phyloP scores from a whole-genome alignment of 2,797 vertebrate species.

The Apogon talboti region DNA sequence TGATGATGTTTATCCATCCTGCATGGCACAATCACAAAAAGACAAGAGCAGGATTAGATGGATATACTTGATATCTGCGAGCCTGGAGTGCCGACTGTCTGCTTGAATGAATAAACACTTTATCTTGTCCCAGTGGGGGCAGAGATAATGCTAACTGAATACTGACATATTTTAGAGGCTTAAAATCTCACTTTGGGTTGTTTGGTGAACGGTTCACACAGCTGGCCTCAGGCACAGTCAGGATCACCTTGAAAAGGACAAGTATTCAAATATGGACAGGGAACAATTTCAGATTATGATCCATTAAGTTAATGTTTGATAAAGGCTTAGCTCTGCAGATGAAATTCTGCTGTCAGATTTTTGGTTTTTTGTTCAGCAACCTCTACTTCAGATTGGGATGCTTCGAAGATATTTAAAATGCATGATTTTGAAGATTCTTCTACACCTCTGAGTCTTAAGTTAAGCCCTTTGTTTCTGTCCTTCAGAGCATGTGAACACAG shows the following conservation, averaged over 20 bases:
- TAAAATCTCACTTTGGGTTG: background rate
- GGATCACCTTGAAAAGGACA: slow-evolving; percentile 46
- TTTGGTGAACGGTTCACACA: slow-evolving; percentile 11
- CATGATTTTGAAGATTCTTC: background rate
- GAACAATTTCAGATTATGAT: slow-evolving; percentile 33
- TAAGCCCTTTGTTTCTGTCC: slow-evolving; percentile 1
- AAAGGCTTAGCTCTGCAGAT: background rate
- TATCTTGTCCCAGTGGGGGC: background rate
- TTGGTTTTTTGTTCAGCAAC: slow-evolving; percentile 3
- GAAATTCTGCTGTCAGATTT: slow-evolving; percentile 20
- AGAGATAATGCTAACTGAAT: slow-evolving; percentile 18
- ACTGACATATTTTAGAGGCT: slow-evolving; percentile 10
- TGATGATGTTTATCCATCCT: slow-evolving; percentile 4
- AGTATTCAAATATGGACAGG: slow-evolving; percentile 17
- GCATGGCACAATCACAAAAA: background rate
- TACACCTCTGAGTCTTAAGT: background rate
- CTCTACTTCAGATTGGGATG: background rate
- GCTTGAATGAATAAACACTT: slow-evolving; percentile 22
- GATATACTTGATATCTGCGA: slow-evolving; percentile 9
- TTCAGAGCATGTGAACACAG: background rate
- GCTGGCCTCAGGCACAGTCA: slow-evolving; percentile 15
- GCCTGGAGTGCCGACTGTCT: slow-evolving; percentile 1
- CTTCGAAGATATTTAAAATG: slow-evolving; percentile 8
- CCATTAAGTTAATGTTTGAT: slow-evolving; percentile 42
- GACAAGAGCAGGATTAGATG: slow-evolving; percentile 6